A percentile compares a stretch with the other conserved stretches of the same genome.
Conservation (phyloP, 1,140 invertebrate species). For the Pseudoatta argentina region DNA sequence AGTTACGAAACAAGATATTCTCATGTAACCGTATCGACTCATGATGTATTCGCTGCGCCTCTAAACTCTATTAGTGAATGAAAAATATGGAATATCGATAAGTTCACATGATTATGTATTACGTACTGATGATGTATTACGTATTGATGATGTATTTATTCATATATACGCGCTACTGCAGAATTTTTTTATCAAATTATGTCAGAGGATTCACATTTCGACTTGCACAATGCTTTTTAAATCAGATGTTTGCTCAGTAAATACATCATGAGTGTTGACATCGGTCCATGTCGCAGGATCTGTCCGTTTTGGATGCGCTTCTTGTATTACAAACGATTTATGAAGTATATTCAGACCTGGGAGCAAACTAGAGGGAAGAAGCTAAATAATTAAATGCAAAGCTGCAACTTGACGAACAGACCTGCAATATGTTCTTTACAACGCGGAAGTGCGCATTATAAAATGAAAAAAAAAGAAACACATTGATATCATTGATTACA, state of each 20-base stretch:
- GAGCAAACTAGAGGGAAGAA: background rate
- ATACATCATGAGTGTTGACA: slow-evolving; percentile 37
- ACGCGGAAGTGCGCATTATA: slow-evolving; percentile 60
- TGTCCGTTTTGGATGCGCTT: slow-evolving; percentile 24
- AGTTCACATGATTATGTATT: background rate
- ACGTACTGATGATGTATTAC: background rate
- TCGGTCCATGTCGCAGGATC: slow-evolving; percentile 1
- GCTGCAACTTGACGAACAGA: slow-evolving; percentile 16
- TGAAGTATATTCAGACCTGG: background rate
- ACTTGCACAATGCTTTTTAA: background rate
- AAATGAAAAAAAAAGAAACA: slow-evolving; percentile 44
- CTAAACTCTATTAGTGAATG: background rate
- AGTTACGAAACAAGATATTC: slow-evolving; percentile 68
- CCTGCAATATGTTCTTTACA: slow-evolving; percentile 10
- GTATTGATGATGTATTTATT: slow-evolving; percentile 1
- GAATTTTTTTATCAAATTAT: slow-evolving; percentile 27
- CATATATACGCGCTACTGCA: background rate
- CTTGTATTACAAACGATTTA: background rate
- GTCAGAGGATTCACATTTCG: background rate
- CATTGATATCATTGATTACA: slow-evolving; percentile 74
- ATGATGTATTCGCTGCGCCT: slow-evolving; percentile 55
- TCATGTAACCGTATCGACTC: slow-evolving; percentile 69
- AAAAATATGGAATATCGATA: slow-evolving; percentile 10
- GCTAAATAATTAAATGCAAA: background rate
- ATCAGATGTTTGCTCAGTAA: background rate